These are phyloP conservation scores for Chionoecetes opilio DNA, from an alignment of 1,140 invertebrate genomes.

Conservation along the genomic window DNA sequence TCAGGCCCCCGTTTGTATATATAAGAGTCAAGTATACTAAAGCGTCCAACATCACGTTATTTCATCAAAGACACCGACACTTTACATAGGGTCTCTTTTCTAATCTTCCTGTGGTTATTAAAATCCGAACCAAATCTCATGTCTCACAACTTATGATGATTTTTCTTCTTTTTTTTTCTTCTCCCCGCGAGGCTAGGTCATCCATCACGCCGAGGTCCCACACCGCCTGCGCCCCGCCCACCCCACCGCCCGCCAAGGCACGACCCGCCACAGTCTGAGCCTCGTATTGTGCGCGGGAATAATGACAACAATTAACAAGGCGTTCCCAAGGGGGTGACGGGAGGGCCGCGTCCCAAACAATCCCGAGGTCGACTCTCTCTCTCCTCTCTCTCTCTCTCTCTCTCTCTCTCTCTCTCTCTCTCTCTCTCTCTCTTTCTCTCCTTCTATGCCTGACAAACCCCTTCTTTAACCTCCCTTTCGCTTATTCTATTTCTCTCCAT, in stretches of 20 bases:
- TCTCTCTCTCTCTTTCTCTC: not conserved
- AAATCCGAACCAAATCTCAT: not conserved
- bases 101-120: not conserved
- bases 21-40: no score
- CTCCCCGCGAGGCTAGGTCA: not conserved
- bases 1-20: no score
- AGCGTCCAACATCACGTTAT: not conserved
- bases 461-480: not conserved
- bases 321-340: conserved; percentile 35
- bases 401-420: not conserved
- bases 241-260: not conserved
- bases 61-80: not conserved
- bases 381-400: not conserved
- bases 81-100: not conserved
- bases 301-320: conserved; percentile 35
- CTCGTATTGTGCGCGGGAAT: conserved; percentile 32
- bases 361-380: not conserved
- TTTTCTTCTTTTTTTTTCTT: no score
- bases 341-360: not conserved
- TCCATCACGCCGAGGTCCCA: not conserved
- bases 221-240: not conserved
- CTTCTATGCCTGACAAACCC: not conserved
- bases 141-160: not conserved
- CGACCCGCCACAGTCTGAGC: conserved; percentile 24
- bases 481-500: no score